A percentile compares a stretch with the other conserved stretches of the same genome.
phyloP scores from a whole-genome alignment of 64 coral and sea anemone species.

The Montipora sp. region DNA sequence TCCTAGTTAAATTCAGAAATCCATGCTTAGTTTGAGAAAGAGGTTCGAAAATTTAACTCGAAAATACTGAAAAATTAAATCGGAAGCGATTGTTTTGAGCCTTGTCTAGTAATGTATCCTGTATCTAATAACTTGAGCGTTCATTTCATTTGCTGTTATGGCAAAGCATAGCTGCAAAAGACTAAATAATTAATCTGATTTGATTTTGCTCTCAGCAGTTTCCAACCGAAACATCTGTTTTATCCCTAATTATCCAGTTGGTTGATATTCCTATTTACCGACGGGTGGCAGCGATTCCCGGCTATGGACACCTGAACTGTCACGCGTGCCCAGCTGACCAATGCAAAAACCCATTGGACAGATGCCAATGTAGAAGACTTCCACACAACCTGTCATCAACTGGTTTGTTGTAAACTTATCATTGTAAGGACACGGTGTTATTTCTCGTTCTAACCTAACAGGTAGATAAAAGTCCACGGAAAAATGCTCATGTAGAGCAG shows the following conservation, averaged over 20 bases:
- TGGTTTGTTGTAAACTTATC: constrained; percentile 35
- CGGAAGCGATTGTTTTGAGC: not conserved
- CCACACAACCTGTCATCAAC: constrained; percentile 12
- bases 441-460: not conserved
- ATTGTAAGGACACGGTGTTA: not conserved
- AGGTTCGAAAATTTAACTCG: not conserved
- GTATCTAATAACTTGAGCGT: not conserved
- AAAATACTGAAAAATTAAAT: not conserved
- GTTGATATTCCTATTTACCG: not conserved
- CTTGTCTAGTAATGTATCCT: constrained; percentile 1
- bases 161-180: constrained; percentile 18
- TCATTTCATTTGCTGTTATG: constrained; percentile 7
- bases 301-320: not conserved
- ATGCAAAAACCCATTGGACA: not conserved
- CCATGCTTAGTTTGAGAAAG: too few relatives aligned
- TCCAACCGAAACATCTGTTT: not conserved
- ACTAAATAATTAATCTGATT: constrained; percentile 60
- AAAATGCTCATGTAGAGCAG: not conserved
- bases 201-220: constrained; percentile 18
- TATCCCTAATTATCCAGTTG: constrained; percentile 14
- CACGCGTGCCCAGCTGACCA: not conserved
- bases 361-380: constrained; percentile 9
- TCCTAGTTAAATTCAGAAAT: too few relatives aligned
- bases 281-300: constrained; percentile 15
- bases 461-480: not conserved